Evolutionary conservation across 2,888 invertebrate species (phyloP).

Genomic region (Agriopis leucophaearia): DNA sequence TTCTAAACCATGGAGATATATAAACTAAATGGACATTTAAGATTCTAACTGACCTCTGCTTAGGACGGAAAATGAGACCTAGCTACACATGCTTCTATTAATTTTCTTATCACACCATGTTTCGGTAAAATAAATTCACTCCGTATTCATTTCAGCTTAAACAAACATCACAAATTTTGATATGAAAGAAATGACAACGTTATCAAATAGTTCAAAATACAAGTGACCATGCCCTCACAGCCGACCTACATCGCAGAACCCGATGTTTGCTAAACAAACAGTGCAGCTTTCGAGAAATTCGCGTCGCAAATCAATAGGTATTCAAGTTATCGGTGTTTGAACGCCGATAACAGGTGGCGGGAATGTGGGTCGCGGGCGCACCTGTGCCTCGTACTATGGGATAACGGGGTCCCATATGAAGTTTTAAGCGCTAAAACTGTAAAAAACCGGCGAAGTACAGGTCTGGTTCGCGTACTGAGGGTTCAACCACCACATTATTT

Average conservation of each 20-base stretch:
- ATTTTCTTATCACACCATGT: too few relatives aligned
- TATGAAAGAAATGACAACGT: not conserved
- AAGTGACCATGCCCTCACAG: not conserved
- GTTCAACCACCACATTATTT: too few relatives aligned
- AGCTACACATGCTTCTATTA: too few relatives aligned
- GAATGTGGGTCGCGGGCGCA: conserved; percentile 64
- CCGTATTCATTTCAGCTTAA: too few relatives aligned
- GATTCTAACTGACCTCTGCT: too few relatives aligned
- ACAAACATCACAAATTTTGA: not conserved
- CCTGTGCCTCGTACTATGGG: conserved; percentile 45
- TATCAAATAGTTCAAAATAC: not conserved
- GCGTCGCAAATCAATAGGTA: conserved; percentile 49
- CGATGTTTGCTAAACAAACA: conserved; percentile 54
- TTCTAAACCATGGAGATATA: not conserved
- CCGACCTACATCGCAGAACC: conserved; percentile 7
- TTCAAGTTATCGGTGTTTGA: conserved; percentile 57
- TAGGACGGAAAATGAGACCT: too few relatives aligned
- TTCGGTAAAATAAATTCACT: too few relatives aligned
- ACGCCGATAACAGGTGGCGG: conserved; percentile 54
- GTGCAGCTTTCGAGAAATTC: conserved; percentile 59
- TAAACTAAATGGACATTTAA: too few relatives aligned
- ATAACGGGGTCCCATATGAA: not conserved
- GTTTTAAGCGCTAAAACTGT: too few relatives aligned
- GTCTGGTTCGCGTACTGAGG: too few relatives aligned
- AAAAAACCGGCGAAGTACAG: too few relatives aligned